A percentile compares a stretch with the other conserved stretches of the same genome.
These are phyloP conservation scores for Microtus richardsoni DNA, from an alignment of 2,113 vertebrate genomes.

Conservation along the genomic window DNA sequence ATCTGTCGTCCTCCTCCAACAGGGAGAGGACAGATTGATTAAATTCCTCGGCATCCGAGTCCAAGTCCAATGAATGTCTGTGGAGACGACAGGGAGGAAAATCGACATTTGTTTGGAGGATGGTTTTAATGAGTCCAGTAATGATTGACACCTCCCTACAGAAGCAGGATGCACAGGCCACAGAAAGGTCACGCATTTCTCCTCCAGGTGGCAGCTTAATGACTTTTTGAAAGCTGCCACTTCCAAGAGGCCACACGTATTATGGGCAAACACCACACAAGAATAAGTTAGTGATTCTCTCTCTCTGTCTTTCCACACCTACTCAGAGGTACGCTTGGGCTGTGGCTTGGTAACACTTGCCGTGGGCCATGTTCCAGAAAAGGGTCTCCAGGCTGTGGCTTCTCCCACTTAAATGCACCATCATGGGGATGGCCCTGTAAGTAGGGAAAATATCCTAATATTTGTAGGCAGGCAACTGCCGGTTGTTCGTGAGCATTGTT, in stretches of 20 bases:
- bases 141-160: constrained; percentile 74
- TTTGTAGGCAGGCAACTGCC: not conserved
- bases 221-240: constrained; percentile 66
- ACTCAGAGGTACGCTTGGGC: not conserved
- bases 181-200: not conserved
- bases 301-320: not conserved
- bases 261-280: not conserved
- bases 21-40: constrained; percentile 72
- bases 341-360: not conserved
- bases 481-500: not conserved
- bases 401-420: not conserved
- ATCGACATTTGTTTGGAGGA: constrained; percentile 62
- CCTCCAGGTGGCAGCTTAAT: constrained; percentile 69
- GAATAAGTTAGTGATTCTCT: constrained; percentile 44
- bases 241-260: constrained; percentile 41
- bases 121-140: constrained; percentile 74
- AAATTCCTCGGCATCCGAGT: constrained; percentile 66
- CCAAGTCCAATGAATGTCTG: constrained; percentile 53
- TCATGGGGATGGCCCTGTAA: not conserved
- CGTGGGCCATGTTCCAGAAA: not conserved
- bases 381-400: not conserved
- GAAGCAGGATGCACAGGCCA: constrained; percentile 44
- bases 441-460: not conserved
- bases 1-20: constrained; percentile 60
- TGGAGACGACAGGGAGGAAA: constrained; percentile 55